Conservation (phyloP, 2,113 vertebrate species). For the Redunca redunca region DNA sequence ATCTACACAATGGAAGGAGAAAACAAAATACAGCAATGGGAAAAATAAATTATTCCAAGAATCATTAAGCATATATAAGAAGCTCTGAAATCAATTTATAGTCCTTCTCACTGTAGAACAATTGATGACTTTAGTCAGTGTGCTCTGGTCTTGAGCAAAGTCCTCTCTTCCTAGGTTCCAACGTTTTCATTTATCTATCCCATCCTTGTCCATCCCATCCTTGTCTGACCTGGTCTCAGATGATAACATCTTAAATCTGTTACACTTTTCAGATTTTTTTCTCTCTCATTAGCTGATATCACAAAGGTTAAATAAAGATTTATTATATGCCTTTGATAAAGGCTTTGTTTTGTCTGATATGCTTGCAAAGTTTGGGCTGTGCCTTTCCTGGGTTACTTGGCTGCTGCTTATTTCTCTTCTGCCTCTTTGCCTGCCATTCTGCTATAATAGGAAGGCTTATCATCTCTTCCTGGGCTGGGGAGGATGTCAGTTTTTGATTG, state of each 20-base stretch:
- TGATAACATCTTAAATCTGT: not conserved
- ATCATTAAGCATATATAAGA: not conserved
- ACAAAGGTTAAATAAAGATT: not conserved
- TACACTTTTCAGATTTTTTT: not conserved
- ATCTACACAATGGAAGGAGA: not conserved
- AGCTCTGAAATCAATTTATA: not conserved
- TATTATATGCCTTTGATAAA: not conserved
- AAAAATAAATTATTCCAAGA: not conserved
- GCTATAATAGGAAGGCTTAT: not conserved
- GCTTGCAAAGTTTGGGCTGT: not conserved
- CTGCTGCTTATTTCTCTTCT: not conserved
- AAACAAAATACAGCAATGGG: not conserved
- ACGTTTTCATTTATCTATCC: not conserved
- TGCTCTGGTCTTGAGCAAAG: not conserved
- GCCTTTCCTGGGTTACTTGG: not conserved
- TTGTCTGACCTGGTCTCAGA: not conserved
- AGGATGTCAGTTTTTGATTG: not conserved
- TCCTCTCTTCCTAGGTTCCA: not conserved
- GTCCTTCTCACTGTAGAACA: not conserved
- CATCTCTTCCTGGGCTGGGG: not conserved
- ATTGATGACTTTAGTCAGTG: not conserved
- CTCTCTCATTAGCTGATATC: not conserved
- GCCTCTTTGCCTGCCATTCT: not conserved
- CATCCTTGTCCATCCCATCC: not conserved
- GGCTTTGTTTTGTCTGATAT: not conserved